Conservation (phyloP, 1,140 invertebrate genomes). For the Drosophila ananassae region DNA sequence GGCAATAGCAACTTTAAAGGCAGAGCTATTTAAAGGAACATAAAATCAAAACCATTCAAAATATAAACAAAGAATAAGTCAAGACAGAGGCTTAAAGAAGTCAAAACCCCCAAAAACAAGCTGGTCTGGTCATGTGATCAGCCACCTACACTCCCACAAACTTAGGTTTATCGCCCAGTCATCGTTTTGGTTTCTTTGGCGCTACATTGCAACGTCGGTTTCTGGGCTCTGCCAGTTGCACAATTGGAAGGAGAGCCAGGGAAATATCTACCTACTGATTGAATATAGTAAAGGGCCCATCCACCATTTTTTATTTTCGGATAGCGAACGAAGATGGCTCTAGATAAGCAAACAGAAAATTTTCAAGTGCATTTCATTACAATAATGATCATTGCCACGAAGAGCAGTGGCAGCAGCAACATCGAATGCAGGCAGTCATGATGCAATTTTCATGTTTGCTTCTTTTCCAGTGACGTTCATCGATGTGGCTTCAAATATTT, state of each 20-base stretch:
- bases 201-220: constrained; percentile 47
- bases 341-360: constrained; percentile 20
- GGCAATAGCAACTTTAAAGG: too few species aligned
- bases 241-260: constrained; percentile 29
- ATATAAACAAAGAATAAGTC: too few species aligned
- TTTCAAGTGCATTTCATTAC: constrained; percentile 73
- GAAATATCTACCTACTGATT: constrained; percentile 35
- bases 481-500: constrained; percentile 69
- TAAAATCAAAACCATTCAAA: too few species aligned
- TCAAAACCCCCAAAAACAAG: not conserved
- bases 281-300: constrained; percentile 28
- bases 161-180: constrained; percentile 19
- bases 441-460: constrained; percentile 58
- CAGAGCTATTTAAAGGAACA: too few species aligned
- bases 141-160: constrained; percentile 28
- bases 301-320: not conserved
- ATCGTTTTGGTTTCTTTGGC: constrained; percentile 40
- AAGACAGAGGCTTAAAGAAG: too few species aligned
- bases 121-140: constrained; percentile 43
- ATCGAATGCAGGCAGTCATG: constrained; percentile 41
- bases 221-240: constrained; percentile 57
- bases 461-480: constrained; percentile 30
- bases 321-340: constrained; percentile 32
- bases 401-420: constrained; percentile 16
- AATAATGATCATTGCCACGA: constrained; percentile 34